Conservation (phyloP, 2,113 vertebrate species). For the Sardina pilchardus region DNA sequence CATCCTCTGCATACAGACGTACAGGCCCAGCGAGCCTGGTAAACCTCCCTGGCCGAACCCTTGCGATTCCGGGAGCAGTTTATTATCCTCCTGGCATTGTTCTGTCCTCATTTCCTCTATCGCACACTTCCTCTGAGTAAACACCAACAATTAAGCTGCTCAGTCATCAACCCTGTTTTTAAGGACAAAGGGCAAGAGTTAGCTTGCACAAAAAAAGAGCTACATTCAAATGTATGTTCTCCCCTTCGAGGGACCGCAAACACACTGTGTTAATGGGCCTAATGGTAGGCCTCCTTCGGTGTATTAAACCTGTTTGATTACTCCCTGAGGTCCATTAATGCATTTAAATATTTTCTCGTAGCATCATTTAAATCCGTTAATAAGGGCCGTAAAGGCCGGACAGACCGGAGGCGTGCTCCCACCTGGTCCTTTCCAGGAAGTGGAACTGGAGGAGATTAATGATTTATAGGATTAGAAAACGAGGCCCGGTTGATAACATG, state of each 20-base stretch:
- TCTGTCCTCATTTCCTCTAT: not conserved
- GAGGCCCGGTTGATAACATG: conserved; percentile 34
- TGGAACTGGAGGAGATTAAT: conserved; percentile 56
- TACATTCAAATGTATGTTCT: not conserved
- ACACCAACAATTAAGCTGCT: conserved; percentile 2
- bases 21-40: not conserved
- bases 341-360: conserved; percentile 60
- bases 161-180: not conserved
- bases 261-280: not conserved
- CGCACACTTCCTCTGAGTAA: not conserved
- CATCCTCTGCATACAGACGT: not conserved
- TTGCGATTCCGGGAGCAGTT: not conserved
- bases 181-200: not conserved
- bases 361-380: conserved; percentile 63
- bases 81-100: conserved; percentile 5
- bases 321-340: conserved; percentile 52
- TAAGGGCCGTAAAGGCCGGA: conserved; percentile 55
- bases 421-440: conserved; percentile 59
- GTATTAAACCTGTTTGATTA: conserved; percentile 51
- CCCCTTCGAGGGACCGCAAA: not conserved
- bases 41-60: not conserved
- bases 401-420: conserved; percentile 35
- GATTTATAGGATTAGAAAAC: conserved; percentile 58
- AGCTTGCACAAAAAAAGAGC: too few species aligned
- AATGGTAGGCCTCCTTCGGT: conserved; percentile 64